Percentiles rank a stretch among this genome's conserved stretches.
Conservation (phyloP, 2,113 vertebrate genomes). For the Nyctereutes procyonoides region DNA sequence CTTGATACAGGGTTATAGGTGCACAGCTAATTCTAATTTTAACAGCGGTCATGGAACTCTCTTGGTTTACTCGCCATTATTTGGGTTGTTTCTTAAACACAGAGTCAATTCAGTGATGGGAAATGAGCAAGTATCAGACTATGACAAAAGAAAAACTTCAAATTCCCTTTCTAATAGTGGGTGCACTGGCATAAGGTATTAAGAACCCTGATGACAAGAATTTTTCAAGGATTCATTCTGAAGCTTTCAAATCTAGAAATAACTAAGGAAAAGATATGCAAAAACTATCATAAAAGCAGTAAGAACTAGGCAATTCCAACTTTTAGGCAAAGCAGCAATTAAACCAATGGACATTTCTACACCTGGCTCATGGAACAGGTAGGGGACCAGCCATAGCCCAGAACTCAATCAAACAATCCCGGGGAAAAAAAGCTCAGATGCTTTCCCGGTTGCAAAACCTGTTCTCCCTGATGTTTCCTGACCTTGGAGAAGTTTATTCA, state of each 20-base stretch:
- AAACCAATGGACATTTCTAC: neutral
- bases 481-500: neutral
- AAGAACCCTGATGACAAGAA: neutral
- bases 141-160: neutral
- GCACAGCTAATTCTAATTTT: neutral
- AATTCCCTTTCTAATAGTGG: neutral
- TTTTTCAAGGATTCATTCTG: neutral
- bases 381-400: too few relatives aligned
- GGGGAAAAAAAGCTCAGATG: neutral
- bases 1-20: neutral
- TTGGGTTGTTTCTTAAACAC: neutral
- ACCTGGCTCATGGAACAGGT: neutral
- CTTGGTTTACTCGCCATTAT: neutral
- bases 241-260: neutral
- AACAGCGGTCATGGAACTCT: neutral
- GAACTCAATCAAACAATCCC: neutral
- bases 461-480: neutral
- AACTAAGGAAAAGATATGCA: neutral
- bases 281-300: neutral
- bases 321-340: neutral
- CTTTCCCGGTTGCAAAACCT: neutral
- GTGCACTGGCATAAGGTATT: accelerated
- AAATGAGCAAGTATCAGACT: neutral
- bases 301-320: neutral
- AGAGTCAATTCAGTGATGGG: neutral